phyloP scores from a whole-genome alignment of 2,113 vertebrate genomes.

The Oryzias curvinotus region DNA sequence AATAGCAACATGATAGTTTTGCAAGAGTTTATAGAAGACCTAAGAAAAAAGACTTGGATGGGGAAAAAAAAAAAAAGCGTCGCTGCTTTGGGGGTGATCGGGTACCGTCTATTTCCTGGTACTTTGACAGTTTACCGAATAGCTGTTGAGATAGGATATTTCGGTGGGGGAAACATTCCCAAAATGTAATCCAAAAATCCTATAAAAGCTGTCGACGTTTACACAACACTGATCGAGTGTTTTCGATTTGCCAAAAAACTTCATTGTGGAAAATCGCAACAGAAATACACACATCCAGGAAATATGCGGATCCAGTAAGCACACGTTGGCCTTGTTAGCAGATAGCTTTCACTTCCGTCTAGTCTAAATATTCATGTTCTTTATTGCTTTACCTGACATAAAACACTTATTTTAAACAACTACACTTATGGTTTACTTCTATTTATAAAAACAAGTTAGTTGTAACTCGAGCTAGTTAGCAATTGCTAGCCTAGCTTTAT shows the following conservation, averaged over 20 bases:
- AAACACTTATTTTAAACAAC: too few relatives aligned
- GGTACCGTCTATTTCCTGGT: slow-evolving; percentile 66
- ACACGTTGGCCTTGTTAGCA: slow-evolving; percentile 67
- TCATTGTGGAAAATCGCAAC: neutral
- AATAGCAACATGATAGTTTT: neutral
- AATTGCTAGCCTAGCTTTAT: slow-evolving; percentile 36
- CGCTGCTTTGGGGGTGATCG: slow-evolving; percentile 30
- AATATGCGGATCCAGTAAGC: slow-evolving; percentile 37
- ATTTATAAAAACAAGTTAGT: neutral
- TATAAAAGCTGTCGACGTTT: too few relatives aligned
- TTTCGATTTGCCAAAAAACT: too few relatives aligned
- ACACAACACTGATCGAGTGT: too few relatives aligned
- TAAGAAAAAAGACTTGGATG: slow-evolving; percentile 7
- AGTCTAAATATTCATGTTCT: too few relatives aligned
- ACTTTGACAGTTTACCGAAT: slow-evolving; percentile 14
- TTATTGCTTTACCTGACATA: too few relatives aligned
- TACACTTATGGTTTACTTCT: too few relatives aligned
- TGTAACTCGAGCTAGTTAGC: slow-evolving; percentile 22
- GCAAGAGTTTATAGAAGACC: neutral
- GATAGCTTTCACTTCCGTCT: neutral
- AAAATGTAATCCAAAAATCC: too few relatives aligned
- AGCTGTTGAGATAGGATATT: neutral
- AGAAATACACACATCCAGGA: slow-evolving; percentile 34
- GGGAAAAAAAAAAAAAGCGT: slow-evolving; percentile 10
- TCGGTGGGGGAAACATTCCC: too few relatives aligned